These are phyloP conservation scores for Penelope pileata DNA, from an alignment of 2,113 vertebrate species.

Conservation along the genomic window DNA sequence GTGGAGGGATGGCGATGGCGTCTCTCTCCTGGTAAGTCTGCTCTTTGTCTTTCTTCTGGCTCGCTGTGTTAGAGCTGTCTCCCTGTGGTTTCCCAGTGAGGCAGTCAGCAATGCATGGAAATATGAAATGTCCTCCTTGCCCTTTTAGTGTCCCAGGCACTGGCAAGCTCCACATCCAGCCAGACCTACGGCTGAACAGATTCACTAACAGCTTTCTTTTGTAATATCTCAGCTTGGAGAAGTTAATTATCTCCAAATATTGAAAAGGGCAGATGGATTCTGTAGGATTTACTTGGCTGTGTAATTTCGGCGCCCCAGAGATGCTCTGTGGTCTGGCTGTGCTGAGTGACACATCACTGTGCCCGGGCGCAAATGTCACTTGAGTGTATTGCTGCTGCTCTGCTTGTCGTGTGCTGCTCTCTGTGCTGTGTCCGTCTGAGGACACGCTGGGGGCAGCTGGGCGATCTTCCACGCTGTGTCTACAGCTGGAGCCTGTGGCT, in stretches of 20 bases:
- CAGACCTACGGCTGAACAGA: slow-evolving; percentile 37
- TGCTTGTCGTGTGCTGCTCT: neutral
- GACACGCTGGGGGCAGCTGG: fast-evolving
- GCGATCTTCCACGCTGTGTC: neutral
- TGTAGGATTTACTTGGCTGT: slow-evolving; percentile 52
- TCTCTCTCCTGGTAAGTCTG: neutral
- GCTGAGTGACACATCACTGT: slow-evolving; percentile 30
- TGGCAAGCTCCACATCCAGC: neutral
- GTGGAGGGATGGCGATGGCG: neutral
- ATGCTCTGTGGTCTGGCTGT: slow-evolving; percentile 35
- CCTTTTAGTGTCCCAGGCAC: neutral
- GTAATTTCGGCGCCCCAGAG: slow-evolving; percentile 53
- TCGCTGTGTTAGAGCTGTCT: fast-evolving
- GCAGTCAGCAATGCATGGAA: neutral
- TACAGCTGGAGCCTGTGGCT: neutral
- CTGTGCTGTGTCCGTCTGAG: neutral
- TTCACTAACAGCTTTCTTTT: slow-evolving; percentile 66
- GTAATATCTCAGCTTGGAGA: slow-evolving; percentile 39
- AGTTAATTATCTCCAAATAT: slow-evolving; percentile 73
- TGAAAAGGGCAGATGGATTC: slow-evolving; percentile 65
- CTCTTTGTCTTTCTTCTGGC: neutral
- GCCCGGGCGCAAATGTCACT: slow-evolving; percentile 40
- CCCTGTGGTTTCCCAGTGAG: neutral
- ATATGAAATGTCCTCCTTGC: neutral
- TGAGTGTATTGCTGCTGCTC: neutral